phyloP scores from a whole-genome alignment of 2,888 invertebrate genomes.

The Agonopterix subpropinquella region DNA sequence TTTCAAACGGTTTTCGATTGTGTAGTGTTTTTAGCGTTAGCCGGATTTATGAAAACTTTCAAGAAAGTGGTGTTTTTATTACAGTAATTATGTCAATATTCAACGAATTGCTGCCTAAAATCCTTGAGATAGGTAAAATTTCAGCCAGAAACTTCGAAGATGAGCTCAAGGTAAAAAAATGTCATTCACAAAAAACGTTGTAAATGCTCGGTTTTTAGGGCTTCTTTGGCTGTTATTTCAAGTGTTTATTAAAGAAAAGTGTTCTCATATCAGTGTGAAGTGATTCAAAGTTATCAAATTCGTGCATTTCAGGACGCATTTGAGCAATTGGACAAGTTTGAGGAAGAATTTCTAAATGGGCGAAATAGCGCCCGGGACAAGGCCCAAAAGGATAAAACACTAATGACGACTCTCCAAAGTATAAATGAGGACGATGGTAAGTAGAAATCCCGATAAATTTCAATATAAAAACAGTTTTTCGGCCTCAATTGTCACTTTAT shows the following conservation, averaged over 20 bases:
- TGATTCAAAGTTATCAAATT: neutral
- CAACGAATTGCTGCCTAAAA: slow-evolving; percentile 52
- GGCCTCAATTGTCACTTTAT: no score
- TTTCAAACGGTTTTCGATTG: slow-evolving; percentile 65
- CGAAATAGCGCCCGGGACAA: slow-evolving; percentile 37
- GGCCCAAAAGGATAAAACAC: slow-evolving; percentile 41
- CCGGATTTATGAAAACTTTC: slow-evolving; percentile 26
- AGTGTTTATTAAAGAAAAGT: neutral
- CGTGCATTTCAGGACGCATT: slow-evolving; percentile 44
- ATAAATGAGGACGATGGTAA: slow-evolving; percentile 61
- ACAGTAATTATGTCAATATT: slow-evolving; percentile 59
- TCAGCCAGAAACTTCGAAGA: slow-evolving; percentile 42
- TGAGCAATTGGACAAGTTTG: slow-evolving; percentile 48
- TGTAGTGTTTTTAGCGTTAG: slow-evolving; percentile 2
- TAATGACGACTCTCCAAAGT: slow-evolving; percentile 46
- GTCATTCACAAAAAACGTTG: neutral
- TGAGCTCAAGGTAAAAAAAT: slow-evolving; percentile 49
- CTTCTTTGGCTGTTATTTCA: neutral
- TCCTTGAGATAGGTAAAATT: slow-evolving; percentile 44
- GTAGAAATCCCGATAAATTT: no score
- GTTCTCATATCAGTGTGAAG: neutral
- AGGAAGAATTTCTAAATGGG: slow-evolving; percentile 47
- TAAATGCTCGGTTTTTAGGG: neutral
- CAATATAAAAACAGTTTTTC: no score
- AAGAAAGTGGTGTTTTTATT: slow-evolving; percentile 35